phyloP scores from a whole-genome alignment of 2,888 invertebrate genomes.

The Antheraea assamensis region DNA sequence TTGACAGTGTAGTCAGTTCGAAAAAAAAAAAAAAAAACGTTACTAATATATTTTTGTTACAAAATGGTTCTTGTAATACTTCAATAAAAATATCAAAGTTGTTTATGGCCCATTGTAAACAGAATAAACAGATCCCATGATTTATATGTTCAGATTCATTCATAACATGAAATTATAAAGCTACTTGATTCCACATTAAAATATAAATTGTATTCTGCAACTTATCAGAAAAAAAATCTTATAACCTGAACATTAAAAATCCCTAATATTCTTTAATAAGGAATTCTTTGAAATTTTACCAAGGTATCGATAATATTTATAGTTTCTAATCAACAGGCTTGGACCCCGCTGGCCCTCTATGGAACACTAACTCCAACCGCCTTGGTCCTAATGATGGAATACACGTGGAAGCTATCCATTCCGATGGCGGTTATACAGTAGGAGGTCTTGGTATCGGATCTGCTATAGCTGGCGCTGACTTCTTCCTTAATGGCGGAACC shows the following conservation, averaged over 20 bases:
- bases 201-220: not conserved
- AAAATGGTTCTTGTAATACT: too few relatives aligned
- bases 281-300: too few relatives aligned
- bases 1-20: too few relatives aligned
- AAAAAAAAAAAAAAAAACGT: not conserved
- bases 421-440: conserved; percentile 66
- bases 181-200: not conserved
- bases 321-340: conserved; percentile 38
- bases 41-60: not conserved
- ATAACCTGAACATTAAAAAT: not conserved
- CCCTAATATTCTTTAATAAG: not conserved
- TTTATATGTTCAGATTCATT: too few relatives aligned
- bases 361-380: conserved; percentile 43
- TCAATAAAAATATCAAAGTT: not conserved
- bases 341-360: conserved; percentile 58
- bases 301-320: not conserved
- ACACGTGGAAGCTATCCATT: conserved; percentile 61
- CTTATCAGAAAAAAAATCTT: not conserved
- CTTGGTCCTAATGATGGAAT: conserved; percentile 53
- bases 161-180: not conserved
- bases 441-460: conserved; percentile 67
- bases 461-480: conserved; percentile 77
- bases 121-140: not conserved
- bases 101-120: not conserved
- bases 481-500: conserved; percentile 81